Percentiles rank a stretch among this genome's conserved stretches.
Evolutionary conservation across 1,140 invertebrate genomes (phyloP).

Genomic region (Atta colombica): DNA sequence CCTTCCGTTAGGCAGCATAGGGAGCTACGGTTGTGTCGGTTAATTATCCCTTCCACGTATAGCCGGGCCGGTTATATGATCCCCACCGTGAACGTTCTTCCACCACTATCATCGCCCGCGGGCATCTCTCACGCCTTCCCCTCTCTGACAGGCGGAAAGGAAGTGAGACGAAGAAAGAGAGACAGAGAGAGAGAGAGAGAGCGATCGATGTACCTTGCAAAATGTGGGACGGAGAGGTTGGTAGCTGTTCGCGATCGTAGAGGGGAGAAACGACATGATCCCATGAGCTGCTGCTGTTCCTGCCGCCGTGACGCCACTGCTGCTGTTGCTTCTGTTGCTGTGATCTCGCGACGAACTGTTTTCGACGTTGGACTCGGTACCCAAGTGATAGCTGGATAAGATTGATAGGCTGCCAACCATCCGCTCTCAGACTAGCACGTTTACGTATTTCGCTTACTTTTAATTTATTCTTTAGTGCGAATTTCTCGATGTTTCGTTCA

Average conservation of each 20-base stretch:
- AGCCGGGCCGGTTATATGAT: slow-evolving; percentile 40
- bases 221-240: slow-evolving; percentile 65
- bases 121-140: slow-evolving; percentile 63
- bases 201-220: slow-evolving; percentile 65
- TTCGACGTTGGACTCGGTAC: slow-evolving; percentile 55
- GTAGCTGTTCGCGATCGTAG: slow-evolving; percentile 11
- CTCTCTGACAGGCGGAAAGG: slow-evolving; percentile 46
- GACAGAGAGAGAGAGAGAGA: slow-evolving; percentile 68
- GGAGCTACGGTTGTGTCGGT: slow-evolving; percentile 78
- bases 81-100: slow-evolving; percentile 51
- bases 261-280: slow-evolving; percentile 63
- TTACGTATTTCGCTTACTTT: slow-evolving; percentile 53
- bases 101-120: slow-evolving; percentile 25
- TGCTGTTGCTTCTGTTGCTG: slow-evolving; percentile 75
- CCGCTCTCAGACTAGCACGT: slow-evolving; percentile 25
- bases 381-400: slow-evolving; percentile 56
- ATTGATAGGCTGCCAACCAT: slow-evolving; percentile 57
- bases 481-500: not conserved
- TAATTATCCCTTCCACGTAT: slow-evolving; percentile 83
- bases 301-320: slow-evolving; percentile 70
- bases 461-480: not conserved
- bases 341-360: slow-evolving; percentile 73
- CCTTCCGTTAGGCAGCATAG: slow-evolving; percentile 75
- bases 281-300: slow-evolving; percentile 72
- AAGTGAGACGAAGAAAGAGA: slow-evolving; percentile 49